Evolutionary conservation across 2,797 vertebrate species (phyloP).

Genomic region (Sebastiscus albofasciatus): DNA sequence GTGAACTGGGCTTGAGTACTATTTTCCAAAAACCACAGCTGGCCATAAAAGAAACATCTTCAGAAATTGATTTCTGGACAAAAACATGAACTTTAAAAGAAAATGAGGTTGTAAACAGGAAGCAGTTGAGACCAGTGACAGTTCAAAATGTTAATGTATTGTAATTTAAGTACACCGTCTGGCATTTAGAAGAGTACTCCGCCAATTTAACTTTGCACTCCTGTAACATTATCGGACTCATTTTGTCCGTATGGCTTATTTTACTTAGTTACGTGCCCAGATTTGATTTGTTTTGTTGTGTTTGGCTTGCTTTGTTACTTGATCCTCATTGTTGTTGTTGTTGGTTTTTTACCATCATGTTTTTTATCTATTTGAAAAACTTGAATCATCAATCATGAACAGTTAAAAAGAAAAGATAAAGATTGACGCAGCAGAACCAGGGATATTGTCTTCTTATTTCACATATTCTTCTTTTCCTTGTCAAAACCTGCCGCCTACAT

Average conservation of each 20-base stretch:
- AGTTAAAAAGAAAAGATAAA: neutral
- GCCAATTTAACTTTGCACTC: neutral
- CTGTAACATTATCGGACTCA: neutral
- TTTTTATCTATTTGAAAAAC: neutral
- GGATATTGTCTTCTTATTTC: neutral
- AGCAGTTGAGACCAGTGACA: neutral
- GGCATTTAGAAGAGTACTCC: neutral
- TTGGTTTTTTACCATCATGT: neutral
- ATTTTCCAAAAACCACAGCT: neutral
- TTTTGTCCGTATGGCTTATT: neutral
- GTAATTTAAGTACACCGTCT: neutral
- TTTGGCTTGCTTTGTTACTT: neutral
- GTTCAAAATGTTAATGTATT: neutral
- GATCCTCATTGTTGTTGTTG: neutral
- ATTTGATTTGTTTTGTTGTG: neutral
- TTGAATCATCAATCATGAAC: neutral
- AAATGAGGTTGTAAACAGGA: neutral
- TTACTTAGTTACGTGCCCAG: neutral
- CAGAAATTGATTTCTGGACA: neutral
- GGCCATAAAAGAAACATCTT: neutral
- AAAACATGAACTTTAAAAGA: neutral
- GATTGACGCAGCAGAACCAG: neutral
- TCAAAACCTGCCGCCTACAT: neutral
- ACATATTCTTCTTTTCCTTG: neutral
- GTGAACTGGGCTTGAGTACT: neutral